Conservation (phyloP, 2,113 vertebrate species). For the Poeciliopsis retropinna region DNA sequence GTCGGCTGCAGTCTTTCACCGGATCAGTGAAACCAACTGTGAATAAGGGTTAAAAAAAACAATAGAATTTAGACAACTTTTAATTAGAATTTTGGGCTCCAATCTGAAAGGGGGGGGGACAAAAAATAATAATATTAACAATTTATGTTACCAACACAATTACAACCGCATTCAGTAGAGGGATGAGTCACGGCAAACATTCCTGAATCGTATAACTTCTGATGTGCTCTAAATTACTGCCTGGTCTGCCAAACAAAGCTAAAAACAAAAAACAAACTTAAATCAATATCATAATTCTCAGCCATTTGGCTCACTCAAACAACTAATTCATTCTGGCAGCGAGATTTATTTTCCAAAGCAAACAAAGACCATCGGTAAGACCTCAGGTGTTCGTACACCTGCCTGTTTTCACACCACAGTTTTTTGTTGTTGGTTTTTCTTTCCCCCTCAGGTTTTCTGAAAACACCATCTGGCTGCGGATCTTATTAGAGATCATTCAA, state of each 20-base stretch:
- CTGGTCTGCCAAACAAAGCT: slow-evolving; percentile 62
- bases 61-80: not conserved
- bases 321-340: slow-evolving; percentile 67
- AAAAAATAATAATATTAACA: not conserved
- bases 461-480: not conserved
- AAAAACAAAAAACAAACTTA: slow-evolving; percentile 51
- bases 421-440: not conserved
- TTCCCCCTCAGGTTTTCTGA: slow-evolving; percentile 4
- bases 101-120: not conserved
- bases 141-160: not conserved
- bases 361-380: slow-evolving; percentile 57
- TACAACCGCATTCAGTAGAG: not conserved
- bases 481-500: slow-evolving; percentile 28
- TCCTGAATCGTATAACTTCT: slow-evolving; percentile 58
- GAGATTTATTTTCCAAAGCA: slow-evolving; percentile 69
- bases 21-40: not conserved
- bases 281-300: slow-evolving; percentile 79
- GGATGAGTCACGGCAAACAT: slow-evolving; percentile 37
- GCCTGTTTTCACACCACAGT: slow-evolving; percentile 43
- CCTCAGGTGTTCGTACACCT: slow-evolving; percentile 55
- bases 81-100: not conserved
- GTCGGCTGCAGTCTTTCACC: not conserved
- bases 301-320: slow-evolving; percentile 74
- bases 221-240: slow-evolving; percentile 73
- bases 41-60: not conserved